phyloP scores from a whole-genome alignment of 2,888 invertebrate genomes.

The Congeria kusceri region DNA sequence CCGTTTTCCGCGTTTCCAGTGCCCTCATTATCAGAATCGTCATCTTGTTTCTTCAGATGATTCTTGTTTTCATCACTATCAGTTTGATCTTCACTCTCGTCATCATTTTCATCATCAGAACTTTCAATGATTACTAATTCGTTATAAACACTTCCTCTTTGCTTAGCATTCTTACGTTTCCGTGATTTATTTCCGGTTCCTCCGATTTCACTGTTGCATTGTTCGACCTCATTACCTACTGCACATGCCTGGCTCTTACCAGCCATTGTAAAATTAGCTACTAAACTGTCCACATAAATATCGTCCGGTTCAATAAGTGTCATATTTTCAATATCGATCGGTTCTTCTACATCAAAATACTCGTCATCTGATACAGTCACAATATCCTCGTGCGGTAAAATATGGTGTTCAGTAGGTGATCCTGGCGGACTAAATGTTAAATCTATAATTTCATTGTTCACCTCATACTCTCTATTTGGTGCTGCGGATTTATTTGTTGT shows the following conservation, averaged over 20 bases:
- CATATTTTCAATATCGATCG: slow-evolving; percentile 5
- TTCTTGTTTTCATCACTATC: slow-evolving; percentile 11
- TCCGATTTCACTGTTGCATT: too few species aligned
- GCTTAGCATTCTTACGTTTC: too few species aligned
- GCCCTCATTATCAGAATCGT: slow-evolving; percentile 8
- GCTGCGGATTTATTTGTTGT: neutral
- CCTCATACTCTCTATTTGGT: neutral
- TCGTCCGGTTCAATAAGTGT: slow-evolving; percentile 4
- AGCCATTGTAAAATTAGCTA: neutral
- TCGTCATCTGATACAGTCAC: slow-evolving; percentile 35
- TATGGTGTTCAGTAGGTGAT: neutral
- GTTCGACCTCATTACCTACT: too few species aligned
- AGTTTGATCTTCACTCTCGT: slow-evolving; percentile 21
- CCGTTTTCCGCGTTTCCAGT: neutral
- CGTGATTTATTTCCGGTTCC: too few species aligned
- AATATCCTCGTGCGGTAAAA: neutral
- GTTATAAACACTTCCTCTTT: too few species aligned
- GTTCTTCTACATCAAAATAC: neutral
- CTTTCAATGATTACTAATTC: slow-evolving; percentile 5
- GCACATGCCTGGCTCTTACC: too few species aligned
- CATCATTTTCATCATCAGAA: slow-evolving; percentile 29
- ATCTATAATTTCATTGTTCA: neutral
- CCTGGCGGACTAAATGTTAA: slow-evolving; percentile 9
- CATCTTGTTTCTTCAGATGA: slow-evolving; percentile 11
- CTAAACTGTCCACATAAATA: neutral